Base-by-base conservation (phyloP, 2,797 vertebrate species). In the Cheirogaleus major region DNA sequence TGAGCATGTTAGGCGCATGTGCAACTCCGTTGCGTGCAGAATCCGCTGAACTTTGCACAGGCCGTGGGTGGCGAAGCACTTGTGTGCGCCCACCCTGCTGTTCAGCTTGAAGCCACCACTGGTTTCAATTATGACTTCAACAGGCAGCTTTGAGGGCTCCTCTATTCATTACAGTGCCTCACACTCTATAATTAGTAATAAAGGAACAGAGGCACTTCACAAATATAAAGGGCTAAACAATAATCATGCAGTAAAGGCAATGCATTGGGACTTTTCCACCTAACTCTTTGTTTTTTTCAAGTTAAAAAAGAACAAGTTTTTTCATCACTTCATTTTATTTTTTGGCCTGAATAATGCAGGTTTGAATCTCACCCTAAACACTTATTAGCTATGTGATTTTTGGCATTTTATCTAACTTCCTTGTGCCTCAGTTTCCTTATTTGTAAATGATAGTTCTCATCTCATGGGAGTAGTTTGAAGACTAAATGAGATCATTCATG, bases 91-190 rank as follows among this genome's bases (percentile, higher is more conserved):
- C 15, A 41, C 87, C 96, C 95, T 81, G 91, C 87, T 96, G 94
- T 94, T 97, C 95, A 75, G 92, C 87, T 63, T 90, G 91, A 90
- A 97, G 78, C 81, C 70, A 95, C 89, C 89, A 91, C 84, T 93
- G 96, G 18, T 95, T 96, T 96, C 90, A 95, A 76, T 91, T 87
- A 92, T 85, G 94, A 95, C 80, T 98, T 95, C 89, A 96, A 92
- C 73, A 95, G 96, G 96, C 94, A 93, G 93, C 92, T 96, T 90
- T 89, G 80, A 97, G 70, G 73, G 45, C 84, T 90, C 87, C 93
- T 97, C 72, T 93, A 76, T 95, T 98, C 96, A 92, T 94, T 95
- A 86, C 38, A 38, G 50, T 20, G n/a, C 75, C 45, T 69, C 87
- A 63, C 69, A 73, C 85, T 92, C 96, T 83, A 35, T 96, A 96